Evolutionary conservation across 2,113 vertebrate species (phyloP).

Genomic region (Melanostigma gelatinosum): DNA sequence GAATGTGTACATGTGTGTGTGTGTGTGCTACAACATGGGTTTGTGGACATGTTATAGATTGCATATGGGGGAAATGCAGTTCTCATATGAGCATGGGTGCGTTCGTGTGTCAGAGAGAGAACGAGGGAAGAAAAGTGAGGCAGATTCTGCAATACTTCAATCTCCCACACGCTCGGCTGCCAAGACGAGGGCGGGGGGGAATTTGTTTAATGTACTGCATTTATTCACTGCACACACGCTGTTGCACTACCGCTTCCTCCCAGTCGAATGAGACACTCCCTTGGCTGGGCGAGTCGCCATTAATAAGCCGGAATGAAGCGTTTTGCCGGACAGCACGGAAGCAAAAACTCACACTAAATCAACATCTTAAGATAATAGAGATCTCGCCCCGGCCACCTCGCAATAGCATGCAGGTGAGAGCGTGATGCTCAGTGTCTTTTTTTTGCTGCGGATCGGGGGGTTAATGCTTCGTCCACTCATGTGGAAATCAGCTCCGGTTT

Average conservation of each 20-base stretch:
- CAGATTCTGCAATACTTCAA: constrained; percentile 51
- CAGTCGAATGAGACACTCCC: constrained; percentile 74
- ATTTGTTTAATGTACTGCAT: constrained; percentile 81
- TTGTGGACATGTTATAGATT: background rate
- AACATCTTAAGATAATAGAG: constrained; percentile 14
- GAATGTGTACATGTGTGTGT: background rate
- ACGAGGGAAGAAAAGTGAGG: constrained; percentile 5
- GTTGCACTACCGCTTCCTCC: constrained; percentile 75
- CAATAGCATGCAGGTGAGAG: constrained; percentile 26
- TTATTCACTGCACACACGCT: constrained; percentile 79
- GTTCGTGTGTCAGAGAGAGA: constrained; percentile 12
- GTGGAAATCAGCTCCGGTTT: constrained; percentile 70
- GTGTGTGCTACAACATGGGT: background rate
- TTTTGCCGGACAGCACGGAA: constrained; percentile 51
- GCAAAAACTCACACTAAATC: constrained; percentile 44
- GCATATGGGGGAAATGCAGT: background rate
- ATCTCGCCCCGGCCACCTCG: background rate
- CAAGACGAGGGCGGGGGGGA: constrained; percentile 68
- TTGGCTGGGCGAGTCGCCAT: constrained; percentile 69
- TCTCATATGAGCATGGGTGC: constrained; percentile 5
- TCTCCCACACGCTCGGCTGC: constrained; percentile 68
- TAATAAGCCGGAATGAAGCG: constrained; percentile 68
- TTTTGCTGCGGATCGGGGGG: constrained; percentile 15
- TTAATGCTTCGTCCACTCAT: constrained; percentile 56
- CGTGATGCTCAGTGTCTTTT: background rate